These are phyloP conservation scores for Chalcis sispes DNA, from an alignment of 2,888 invertebrate genomes.

Conservation along the genomic window DNA sequence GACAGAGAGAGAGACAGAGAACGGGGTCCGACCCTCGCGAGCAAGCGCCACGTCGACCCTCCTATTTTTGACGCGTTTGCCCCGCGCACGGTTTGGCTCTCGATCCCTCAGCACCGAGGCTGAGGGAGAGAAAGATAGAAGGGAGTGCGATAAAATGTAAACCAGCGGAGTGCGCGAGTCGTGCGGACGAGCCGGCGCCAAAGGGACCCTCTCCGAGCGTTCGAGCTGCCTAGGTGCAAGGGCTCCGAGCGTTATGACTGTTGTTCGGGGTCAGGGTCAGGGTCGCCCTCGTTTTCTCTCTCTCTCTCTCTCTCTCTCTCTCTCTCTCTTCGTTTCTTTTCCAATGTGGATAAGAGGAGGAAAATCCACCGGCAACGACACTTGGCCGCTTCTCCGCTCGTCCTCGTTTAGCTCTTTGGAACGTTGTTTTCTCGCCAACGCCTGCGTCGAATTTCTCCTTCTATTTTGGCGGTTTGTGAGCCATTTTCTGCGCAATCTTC, in stretches of 20 bases:
- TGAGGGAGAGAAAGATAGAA: conserved; percentile 37
- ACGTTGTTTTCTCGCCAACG: not conserved
- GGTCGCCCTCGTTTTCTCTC: conserved; percentile 52
- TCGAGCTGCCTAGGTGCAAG: conserved; percentile 64
- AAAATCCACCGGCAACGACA: not conserved
- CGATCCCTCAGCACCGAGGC: not conserved
- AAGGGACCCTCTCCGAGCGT: conserved; percentile 63
- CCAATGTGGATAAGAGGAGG: conserved; percentile 48
- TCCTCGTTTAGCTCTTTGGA: not conserved
- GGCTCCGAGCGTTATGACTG: conserved; percentile 69
- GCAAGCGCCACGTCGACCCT: not conserved
- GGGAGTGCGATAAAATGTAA: conserved; percentile 70
- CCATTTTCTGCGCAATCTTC: too few relatives aligned
- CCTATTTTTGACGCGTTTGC: conserved; percentile 3
- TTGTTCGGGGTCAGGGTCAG: conserved; percentile 70
- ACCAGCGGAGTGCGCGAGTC: conserved; percentile 57
- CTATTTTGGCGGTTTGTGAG: too few relatives aligned
- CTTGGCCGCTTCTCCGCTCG: not conserved
- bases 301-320: conserved; percentile 22
- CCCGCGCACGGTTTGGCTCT: not conserved
- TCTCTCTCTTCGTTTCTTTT: conserved; percentile 8
- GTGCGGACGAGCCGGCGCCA: conserved; percentile 62
- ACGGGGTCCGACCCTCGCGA: conserved; percentile 10
- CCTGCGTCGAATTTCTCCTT: not conserved
- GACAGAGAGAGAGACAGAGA: not conserved